Evolutionary conservation across 1,140 invertebrate species (phyloP).

Genomic region (Sitobion miscanthi): DNA sequence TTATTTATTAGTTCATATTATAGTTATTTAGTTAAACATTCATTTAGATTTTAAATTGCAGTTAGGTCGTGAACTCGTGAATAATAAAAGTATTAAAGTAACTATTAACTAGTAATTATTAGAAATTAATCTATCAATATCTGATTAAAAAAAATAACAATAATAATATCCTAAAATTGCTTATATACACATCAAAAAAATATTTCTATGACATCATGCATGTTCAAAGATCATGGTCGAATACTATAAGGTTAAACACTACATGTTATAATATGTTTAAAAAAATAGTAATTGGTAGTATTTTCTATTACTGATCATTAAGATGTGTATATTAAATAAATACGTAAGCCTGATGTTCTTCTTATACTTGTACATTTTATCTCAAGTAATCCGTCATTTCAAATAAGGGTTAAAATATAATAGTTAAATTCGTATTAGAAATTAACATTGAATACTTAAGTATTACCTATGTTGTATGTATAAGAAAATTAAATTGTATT

Average conservation of each 20-base stretch:
- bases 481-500: neutral
- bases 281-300: neutral
- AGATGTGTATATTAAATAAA: neutral
- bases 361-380: neutral
- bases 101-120: neutral
- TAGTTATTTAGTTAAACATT: neutral
- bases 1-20: neutral
- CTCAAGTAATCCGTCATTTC: neutral
- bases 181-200: neutral
- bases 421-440: neutral
- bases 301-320: neutral
- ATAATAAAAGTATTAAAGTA: neutral
- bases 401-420: neutral
- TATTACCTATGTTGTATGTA: neutral
- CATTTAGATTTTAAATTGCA: neutral
- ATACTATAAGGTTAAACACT: neutral
- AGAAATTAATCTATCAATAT: neutral
- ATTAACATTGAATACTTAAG: neutral
- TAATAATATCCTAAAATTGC: conserved; percentile 2
- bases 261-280: neutral
- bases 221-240: conserved; percentile 10
- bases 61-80: neutral
- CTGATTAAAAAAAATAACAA: neutral
- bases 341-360: neutral
- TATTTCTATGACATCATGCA: conserved; percentile 24